Conservation (phyloP, 1,140 invertebrate genomes). For the Laupala kohalensis region DNA sequence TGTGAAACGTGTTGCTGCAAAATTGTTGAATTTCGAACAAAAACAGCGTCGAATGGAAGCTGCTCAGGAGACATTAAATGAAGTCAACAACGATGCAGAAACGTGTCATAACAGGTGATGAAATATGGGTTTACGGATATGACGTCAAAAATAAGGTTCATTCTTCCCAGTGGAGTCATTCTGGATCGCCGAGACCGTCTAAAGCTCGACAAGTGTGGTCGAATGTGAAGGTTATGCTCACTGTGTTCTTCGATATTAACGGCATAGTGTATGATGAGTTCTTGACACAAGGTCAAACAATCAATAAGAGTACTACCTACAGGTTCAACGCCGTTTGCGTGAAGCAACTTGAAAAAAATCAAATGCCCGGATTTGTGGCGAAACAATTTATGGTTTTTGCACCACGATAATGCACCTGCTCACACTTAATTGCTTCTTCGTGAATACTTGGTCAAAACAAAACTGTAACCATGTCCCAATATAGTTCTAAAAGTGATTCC, state of each 20-base stretch:
- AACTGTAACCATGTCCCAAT: no score
- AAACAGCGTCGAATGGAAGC: slow-evolving; percentile 9
- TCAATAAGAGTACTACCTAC: slow-evolving; percentile 21
- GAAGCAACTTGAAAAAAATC: slow-evolving; percentile 14
- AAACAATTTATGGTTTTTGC: slow-evolving; percentile 10
- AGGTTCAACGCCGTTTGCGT: slow-evolving; percentile 20
- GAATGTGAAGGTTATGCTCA: no score
- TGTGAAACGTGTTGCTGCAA: neutral
- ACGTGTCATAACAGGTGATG: slow-evolving; percentile 14
- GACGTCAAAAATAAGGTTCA: slow-evolving; percentile 19
- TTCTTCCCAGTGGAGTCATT: slow-evolving; percentile 10
- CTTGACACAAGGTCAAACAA: slow-evolving; percentile 21
- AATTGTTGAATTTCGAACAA: slow-evolving; percentile 7
- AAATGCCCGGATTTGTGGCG: neutral
- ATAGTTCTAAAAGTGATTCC: no score
- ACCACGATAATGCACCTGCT: slow-evolving; percentile 13
- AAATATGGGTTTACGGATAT: slow-evolving; percentile 14
- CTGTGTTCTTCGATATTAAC: slow-evolving; percentile 20
- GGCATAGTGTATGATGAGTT: slow-evolving; percentile 22
- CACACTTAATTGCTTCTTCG: no score
- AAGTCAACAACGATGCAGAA: slow-evolving; percentile 12
- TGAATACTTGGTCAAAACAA: no score
- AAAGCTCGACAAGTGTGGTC: no score
- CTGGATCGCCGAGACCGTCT: neutral
- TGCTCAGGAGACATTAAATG: slow-evolving; percentile 10